Conservation (phyloP, 2,888 invertebrate genomes). For the Callyntrura guangdongensis region DNA sequence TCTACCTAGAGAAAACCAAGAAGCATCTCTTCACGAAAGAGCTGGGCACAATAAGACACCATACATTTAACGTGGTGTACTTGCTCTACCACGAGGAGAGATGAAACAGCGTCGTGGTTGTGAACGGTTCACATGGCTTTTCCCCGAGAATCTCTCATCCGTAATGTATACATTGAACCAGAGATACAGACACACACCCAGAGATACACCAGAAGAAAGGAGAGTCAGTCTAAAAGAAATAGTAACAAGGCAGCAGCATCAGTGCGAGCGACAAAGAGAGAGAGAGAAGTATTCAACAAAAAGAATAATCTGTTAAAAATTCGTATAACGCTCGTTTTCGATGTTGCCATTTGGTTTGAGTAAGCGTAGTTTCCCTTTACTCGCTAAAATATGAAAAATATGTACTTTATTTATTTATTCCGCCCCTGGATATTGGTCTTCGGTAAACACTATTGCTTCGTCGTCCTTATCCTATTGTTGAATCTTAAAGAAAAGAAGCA, state of each 20-base stretch:
- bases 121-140: conserved; percentile 66
- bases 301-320: conserved; percentile 1
- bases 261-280: neutral
- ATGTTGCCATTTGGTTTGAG: neutral
- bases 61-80: neutral
- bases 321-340: conserved; percentile 1
- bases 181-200: neutral
- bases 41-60: neutral
- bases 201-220: too few relatives aligned
- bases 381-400: conserved; percentile 45
- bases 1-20: too few relatives aligned
- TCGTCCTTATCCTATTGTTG: neutral
- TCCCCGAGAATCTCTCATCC: conserved; percentile 57
- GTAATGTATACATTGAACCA: conserved; percentile 23
- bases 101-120: conserved; percentile 1
- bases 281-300: too few relatives aligned
- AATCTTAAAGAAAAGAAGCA: neutral
- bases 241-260: neutral
- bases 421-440: conserved; percentile 48
- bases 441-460: conserved; percentile 24
- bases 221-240: neutral
- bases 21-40: neutral
- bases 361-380: neutral
- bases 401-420: conserved; percentile 26
- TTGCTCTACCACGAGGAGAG: conserved; percentile 26